phyloP scores from a whole-genome alignment of 1,140 invertebrate species.

The Lepidurus couesii region DNA sequence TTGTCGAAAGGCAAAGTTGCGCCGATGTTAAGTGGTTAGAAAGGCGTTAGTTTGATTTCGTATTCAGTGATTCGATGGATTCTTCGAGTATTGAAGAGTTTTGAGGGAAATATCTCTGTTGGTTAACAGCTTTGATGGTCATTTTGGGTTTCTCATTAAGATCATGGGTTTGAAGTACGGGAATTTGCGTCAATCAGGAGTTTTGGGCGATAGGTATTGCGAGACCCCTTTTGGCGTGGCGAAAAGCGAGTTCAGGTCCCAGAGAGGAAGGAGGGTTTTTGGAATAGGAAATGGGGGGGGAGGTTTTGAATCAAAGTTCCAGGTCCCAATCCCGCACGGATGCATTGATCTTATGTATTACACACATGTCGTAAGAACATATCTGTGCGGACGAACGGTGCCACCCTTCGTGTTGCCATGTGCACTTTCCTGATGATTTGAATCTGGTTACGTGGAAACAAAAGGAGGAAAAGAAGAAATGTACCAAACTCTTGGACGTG shows the following conservation, averaged over 20 bases:
- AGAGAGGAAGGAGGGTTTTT: too few relatives aligned
- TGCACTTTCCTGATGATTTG: neutral
- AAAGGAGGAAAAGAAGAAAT: neutral
- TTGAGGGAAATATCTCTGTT: too few relatives aligned
- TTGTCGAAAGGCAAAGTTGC: too few relatives aligned
- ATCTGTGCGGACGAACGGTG: neutral
- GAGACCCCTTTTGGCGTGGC: neutral
- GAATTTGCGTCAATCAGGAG: too few relatives aligned
- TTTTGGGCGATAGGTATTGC: neutral
- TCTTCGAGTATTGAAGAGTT: too few relatives aligned
- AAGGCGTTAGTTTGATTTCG: too few relatives aligned
- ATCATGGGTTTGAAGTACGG: too few relatives aligned
- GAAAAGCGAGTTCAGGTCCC: neutral
- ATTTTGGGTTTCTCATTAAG: too few relatives aligned
- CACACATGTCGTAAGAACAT: neutral
- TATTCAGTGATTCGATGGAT: too few relatives aligned
- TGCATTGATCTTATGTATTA: neutral
- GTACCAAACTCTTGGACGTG: neutral
- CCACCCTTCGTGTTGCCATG: conserved; percentile 4
- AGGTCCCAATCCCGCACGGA: neutral
- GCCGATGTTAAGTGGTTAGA: too few relatives aligned
- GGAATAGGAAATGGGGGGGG: neutral
- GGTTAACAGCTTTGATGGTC: too few relatives aligned
- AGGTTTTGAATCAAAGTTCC: neutral
- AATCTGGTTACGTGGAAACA: neutral